Evolutionary conservation across 2,888 invertebrate genomes (phyloP), one percentile per base, ranked within the genome.

Genomic region (Serripes groenlandicus): DNA sequence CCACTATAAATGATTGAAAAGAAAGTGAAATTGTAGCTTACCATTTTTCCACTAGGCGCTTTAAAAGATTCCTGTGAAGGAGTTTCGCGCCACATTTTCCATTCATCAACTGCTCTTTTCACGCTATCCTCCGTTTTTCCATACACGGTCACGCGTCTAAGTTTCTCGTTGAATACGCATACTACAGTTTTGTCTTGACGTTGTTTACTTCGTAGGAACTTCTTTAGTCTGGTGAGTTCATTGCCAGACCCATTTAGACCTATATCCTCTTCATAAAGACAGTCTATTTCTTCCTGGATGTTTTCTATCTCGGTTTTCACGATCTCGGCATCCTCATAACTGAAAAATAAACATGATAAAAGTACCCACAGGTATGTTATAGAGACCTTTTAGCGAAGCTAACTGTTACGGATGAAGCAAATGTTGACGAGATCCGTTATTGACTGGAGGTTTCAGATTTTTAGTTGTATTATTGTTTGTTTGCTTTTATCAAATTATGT

Each of bases 151-250:
- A 83, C 60, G 21, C 70, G 68, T n/a, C 69, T 69, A 26, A 73
- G 66, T 28, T 52, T 54, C 34, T 83, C 83, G 52, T 76, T 75
- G 34, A 77, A 72, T 7, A 79, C 69, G 32, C 71, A 81, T 21
- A 86, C 75, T 7, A 83, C 81, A 1, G 81, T 83, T 30, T 76
- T 69, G 64, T 86, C 86, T 32, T 68, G 78, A 21, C 69, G 75
- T 0, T 78, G 66, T 58, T 78, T 83, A 9, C 78, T 68, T 15
- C 77, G 80, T 9, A 86, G 69, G 35, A 78, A 86, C 21, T 76
- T 70, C 37, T 78, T 60, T 1, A 86, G 69, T 42, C 64, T 28
- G 1, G 64, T 34, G 5, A 78, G 62, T 34, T 86, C 82, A 9
- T 42, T 69, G 21, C 58, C 34, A 1, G 78, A 72, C 5, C 78